Evolutionary conservation across 2,888 invertebrate genomes (phyloP), one percentile per base, ranked within the genome.

Genomic region (Allophyes oxyacanthae): DNA sequence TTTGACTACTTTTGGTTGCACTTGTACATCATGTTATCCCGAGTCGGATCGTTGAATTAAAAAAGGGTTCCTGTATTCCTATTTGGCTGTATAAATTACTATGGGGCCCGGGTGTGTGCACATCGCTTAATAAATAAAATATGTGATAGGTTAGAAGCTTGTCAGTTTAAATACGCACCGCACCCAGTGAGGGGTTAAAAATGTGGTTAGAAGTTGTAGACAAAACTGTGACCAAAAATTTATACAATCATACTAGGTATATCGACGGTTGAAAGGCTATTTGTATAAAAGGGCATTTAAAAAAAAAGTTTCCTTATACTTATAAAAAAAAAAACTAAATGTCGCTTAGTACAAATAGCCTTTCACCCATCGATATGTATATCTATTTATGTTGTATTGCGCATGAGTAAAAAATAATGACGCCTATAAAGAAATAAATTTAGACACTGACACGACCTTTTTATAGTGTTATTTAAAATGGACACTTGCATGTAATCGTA

Each of bases 51-150:
- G 38, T 62, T 41, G 42, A 48, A 60, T 59, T 59, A 55, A 40
- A 83, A 83, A 84, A 78, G 79, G 83, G 79, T 75, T 75, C 75
- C 71, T 70, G 69, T 75, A 78, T 79, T 81, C 79, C 83, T 72
- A 78, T 83, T 84, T 80, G 75, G 72, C 76, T 75, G 34, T 65
- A 64, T 79, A 77, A 84, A 80, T 79, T 82, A 82, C 83, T 77
- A 77, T 69, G 76, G 80, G 81, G 71, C 76, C 71, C 75, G 77
- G 74, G 79, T 79, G 84, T 83, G 82, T 85, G 81, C 80, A 75
- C 81, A 82, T 75, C 81, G 81, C 78, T 85, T 86, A 85, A 87
- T 90, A 82, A 88, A 90, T 90, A 87, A 90, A 90, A 87, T 88
- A 91, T 90, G 86, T 80, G 80, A 82, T 77, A 77, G 83, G 78